Conservation (phyloP, 2,113 vertebrate genomes). For the Gorsachius goisagi region DNA sequence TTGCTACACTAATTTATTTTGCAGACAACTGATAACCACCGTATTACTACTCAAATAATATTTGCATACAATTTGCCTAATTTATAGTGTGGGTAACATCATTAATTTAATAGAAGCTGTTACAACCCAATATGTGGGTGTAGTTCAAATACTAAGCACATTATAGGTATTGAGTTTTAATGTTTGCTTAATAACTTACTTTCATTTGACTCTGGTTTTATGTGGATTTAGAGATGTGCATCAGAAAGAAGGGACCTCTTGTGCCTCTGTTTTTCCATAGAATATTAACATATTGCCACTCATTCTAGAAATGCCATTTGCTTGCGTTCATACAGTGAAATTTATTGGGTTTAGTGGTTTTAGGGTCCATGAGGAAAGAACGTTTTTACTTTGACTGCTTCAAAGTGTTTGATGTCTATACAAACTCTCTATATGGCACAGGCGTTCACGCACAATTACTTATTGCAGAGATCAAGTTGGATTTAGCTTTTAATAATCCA, state of each 20-base stretch:
- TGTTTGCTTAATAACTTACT: constrained; percentile 42
- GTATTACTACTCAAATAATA: constrained; percentile 65
- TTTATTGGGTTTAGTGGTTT: not conserved
- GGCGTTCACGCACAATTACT: not conserved
- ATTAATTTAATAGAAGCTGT: constrained; percentile 72
- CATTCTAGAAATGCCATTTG: not conserved
- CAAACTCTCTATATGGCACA: not conserved
- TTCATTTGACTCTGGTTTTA: constrained; percentile 36
- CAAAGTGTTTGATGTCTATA: not conserved
- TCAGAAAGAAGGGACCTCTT: not conserved
- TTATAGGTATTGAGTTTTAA: constrained; percentile 49
- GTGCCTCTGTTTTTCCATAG: not conserved
- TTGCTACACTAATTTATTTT: constrained; percentile 74
- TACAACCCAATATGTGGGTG: constrained; percentile 63
- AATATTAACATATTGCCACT: not conserved
- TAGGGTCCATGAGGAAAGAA: not conserved
- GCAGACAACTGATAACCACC: constrained; percentile 66
- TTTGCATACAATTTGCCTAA: constrained; percentile 77
- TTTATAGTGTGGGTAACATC: constrained; percentile 65
- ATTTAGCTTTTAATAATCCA: constrained; percentile 32
- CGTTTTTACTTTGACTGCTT: not conserved
- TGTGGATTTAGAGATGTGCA: constrained; percentile 22
- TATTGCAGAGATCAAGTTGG: not conserved
- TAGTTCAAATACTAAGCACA: constrained; percentile 53
- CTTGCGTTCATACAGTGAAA: not conserved